These are phyloP conservation scores for Ceratitis capitata DNA, from an alignment of 1,140 invertebrate genomes.

Conservation along the genomic window DNA sequence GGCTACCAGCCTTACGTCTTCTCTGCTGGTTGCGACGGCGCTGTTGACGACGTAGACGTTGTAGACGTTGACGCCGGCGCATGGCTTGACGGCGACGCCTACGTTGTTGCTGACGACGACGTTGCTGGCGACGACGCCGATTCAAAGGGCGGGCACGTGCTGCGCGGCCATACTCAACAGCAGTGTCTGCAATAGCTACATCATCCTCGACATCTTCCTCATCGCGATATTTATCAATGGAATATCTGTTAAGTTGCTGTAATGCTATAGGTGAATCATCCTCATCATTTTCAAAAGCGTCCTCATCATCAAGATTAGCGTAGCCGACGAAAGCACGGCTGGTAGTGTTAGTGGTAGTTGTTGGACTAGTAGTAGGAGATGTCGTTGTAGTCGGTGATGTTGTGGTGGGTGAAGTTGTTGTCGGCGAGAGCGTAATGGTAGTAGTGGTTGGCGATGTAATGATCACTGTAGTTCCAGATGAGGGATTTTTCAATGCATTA, in stretches of 20 bases:
- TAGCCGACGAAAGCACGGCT: not conserved
- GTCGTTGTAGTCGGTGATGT: constrained; percentile 11
- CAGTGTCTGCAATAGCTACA: not conserved
- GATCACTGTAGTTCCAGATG: not conserved
- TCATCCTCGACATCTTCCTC: not conserved
- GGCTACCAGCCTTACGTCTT: not conserved
- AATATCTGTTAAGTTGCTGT: not conserved
- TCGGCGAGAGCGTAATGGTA: not conserved
- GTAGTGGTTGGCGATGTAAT: not conserved
- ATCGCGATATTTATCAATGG: not conserved
- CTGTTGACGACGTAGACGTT: constrained; percentile 1
- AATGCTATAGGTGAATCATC: not conserved
- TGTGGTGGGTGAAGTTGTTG: constrained; percentile 44
- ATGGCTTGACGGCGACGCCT: not conserved
- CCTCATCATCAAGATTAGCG: not conserved
- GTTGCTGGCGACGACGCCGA: not conserved
- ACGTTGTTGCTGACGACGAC: not conserved
- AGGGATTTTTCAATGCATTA: constrained; percentile 41
- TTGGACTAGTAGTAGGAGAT: constrained; percentile 41
- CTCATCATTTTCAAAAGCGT: not conserved
- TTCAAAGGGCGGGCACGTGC: not conserved
- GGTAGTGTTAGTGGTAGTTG: constrained; percentile 12
- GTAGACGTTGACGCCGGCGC: not conserved
- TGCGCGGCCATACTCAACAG: constrained; percentile 25
- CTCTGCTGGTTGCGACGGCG: constrained; percentile 38